phyloP scores from a whole-genome alignment of 2,113 vertebrate genomes.

The Sylvietta virens region DNA sequence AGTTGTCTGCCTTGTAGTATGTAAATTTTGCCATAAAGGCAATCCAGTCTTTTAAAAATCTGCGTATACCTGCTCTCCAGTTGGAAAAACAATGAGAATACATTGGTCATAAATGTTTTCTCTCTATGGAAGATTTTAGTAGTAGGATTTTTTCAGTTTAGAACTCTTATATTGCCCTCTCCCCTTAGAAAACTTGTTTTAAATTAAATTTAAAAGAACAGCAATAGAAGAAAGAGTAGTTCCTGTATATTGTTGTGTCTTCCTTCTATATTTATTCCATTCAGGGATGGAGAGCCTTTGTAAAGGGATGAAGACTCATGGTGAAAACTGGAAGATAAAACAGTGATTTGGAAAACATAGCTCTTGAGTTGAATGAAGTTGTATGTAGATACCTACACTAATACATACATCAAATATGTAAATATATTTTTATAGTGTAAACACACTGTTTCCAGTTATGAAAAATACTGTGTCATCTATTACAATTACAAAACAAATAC shows the following conservation, averaged over 20 bases:
- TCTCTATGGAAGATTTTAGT: background rate
- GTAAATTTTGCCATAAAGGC: background rate
- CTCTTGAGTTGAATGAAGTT: background rate
- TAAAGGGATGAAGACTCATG: background rate
- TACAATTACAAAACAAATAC: background rate
- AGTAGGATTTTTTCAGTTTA: background rate
- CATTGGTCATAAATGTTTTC: background rate
- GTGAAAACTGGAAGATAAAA: background rate
- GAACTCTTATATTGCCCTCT: background rate
- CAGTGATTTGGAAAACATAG: background rate
- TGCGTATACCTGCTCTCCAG: background rate
- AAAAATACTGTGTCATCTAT: background rate
- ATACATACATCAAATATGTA: background rate
- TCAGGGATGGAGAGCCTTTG: background rate
- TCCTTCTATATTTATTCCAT: background rate
- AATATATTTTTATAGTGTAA: background rate
- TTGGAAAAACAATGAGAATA: background rate
- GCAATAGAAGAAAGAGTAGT: background rate
- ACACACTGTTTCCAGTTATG: background rate
- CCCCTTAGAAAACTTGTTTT: background rate
- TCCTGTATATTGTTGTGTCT: background rate
- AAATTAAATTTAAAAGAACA: background rate
- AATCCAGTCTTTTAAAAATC: background rate
- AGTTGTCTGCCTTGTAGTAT: background rate
- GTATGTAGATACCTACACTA: background rate